Percentiles rank a stretch among this genome's conserved stretches.
phyloP scores from a whole-genome alignment of 1,140 invertebrate genomes.

The Tetranychus urticae region DNA sequence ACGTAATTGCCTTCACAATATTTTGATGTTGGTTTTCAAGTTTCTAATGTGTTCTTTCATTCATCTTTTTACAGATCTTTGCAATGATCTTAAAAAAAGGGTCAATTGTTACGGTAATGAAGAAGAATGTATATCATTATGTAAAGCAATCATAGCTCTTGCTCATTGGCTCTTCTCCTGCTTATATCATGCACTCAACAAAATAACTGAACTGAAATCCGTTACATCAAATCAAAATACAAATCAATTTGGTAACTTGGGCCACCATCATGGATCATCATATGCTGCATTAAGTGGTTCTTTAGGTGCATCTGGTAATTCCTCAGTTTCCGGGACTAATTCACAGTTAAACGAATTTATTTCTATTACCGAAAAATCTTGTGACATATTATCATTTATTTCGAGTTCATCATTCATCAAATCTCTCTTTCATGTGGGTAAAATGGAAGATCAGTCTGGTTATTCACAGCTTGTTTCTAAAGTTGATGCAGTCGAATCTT shows the following conservation, averaged over 20 bases:
- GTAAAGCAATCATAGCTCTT: conserved; percentile 18
- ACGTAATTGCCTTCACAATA: background rate
- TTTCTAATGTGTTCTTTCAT: background rate
- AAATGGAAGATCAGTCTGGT: conserved; percentile 20
- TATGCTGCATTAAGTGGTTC: background rate
- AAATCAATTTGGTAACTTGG: background rate
- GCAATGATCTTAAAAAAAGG: conserved; percentile 8
- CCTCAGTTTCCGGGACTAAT: background rate
- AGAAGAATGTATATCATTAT: conserved; percentile 20
- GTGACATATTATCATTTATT: conserved; percentile 19
- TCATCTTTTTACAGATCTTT: background rate
- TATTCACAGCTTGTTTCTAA: conserved; percentile 13
- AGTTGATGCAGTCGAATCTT: conserved; percentile 11
- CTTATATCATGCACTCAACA: conserved; percentile 13
- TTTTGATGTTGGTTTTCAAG: background rate
- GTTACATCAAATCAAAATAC: conserved; percentile 5
- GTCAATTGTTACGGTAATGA: conserved; percentile 19
- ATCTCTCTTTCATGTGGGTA: conserved; percentile 23
- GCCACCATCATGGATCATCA: background rate
- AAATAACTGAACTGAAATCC: conserved; percentile 15
- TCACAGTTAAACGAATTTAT: background rate
- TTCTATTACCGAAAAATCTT: conserved; percentile 20
- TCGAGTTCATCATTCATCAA: conserved; percentile 19
- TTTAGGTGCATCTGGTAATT: background rate
- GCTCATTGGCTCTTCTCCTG: conserved; percentile 20